Evolutionary conservation across 1,140 invertebrate species (phyloP).

Genomic region (Dendrolimus kikuchii): DNA sequence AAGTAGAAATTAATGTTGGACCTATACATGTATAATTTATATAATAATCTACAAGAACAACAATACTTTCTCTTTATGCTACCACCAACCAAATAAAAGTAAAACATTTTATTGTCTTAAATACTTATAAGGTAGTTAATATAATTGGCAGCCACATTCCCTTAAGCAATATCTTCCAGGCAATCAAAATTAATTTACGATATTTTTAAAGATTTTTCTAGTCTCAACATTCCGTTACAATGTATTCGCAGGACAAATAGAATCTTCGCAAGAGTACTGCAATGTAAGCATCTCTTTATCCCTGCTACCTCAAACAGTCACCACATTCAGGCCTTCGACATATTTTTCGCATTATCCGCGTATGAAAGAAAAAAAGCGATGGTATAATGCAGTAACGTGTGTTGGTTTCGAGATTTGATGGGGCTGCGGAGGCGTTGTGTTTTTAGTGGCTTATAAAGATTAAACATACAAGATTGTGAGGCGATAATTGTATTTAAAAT

Average conservation of each 20-base stretch:
- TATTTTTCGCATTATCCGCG: slow-evolving; percentile 43
- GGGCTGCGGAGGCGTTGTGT: not conserved
- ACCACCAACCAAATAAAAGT: no score
- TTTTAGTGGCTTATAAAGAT: not conserved
- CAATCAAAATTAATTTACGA: no score
- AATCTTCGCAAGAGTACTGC: slow-evolving; percentile 1
- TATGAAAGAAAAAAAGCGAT: slow-evolving; percentile 21
- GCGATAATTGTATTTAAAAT: not conserved
- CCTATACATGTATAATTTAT: no score
- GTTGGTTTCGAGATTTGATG: slow-evolving; percentile 17
- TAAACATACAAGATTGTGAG: not conserved
- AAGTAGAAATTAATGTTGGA: no score
- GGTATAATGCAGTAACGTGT: slow-evolving; percentile 22
- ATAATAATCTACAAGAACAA: no score
- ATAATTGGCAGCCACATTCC: no score
- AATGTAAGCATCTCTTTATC: slow-evolving; percentile 29
- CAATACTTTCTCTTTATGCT: no score
- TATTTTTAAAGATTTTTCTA: no score
- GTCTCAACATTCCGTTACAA: not conserved
- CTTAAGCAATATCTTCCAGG: no score
- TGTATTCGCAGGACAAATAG: no score
- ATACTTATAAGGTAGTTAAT: no score
- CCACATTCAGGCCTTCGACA: slow-evolving; percentile 26
- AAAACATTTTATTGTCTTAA: no score
- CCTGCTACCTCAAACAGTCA: slow-evolving; percentile 22